These are phyloP conservation scores for Acropora tenuis DNA, from an alignment of 64 coral and sea anemone species.

Conservation along the genomic window DNA sequence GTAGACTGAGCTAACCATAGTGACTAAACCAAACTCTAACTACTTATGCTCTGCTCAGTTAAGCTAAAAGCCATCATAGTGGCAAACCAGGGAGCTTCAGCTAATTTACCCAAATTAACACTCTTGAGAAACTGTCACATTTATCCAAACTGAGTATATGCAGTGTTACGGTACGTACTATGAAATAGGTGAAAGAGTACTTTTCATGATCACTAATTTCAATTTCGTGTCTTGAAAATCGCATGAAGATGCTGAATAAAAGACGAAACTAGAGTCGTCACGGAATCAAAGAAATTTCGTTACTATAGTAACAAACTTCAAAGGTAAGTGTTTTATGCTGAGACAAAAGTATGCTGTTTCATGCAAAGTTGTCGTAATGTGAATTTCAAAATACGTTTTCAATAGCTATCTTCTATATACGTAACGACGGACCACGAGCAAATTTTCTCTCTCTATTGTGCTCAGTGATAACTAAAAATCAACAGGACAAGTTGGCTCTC, in stretches of 20 bases:
- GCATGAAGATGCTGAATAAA: background rate
- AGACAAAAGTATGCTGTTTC: background rate
- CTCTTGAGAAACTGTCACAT: background rate
- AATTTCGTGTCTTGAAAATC: background rate
- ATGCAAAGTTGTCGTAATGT: background rate
- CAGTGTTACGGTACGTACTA: too few species aligned
- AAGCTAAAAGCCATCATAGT: background rate
- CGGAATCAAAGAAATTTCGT: background rate
- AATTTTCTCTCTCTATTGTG: too few species aligned
- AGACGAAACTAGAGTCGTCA: background rate
- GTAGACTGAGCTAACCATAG: too few species aligned
- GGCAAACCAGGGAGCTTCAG: too few species aligned
- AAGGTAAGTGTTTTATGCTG: background rate
- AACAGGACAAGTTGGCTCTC: too few species aligned
- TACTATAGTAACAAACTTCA: background rate
- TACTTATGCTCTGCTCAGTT: background rate
- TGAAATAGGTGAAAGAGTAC: too few species aligned
- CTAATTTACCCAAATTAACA: background rate
- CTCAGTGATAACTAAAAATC: too few species aligned
- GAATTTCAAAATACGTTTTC: background rate
- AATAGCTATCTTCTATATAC: too few species aligned
- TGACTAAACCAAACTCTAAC: background rate
- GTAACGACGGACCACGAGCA: too few species aligned
- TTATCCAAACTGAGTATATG: background rate
- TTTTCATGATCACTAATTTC: too few species aligned